These are phyloP conservation scores for Leptinotarsa juncta DNA, from an alignment of 2,888 invertebrate genomes.

Conservation along the genomic window DNA sequence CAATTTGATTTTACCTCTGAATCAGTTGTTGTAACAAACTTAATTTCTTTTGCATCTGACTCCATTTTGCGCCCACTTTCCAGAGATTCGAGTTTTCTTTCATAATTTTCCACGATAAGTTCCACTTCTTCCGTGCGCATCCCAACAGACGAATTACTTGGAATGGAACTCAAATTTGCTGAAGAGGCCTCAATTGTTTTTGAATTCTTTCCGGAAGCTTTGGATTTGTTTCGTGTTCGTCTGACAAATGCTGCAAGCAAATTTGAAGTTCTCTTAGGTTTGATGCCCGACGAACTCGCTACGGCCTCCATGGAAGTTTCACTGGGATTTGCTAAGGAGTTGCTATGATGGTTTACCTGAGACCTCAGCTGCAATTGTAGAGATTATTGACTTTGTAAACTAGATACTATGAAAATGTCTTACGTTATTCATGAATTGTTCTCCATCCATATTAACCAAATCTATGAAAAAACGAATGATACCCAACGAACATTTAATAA, in stretches of 20 bases:
- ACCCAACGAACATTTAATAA: background rate
- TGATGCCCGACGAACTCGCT: constrained; percentile 38
- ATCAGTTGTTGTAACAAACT: constrained; percentile 30
- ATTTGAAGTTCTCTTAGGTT: constrained; percentile 45
- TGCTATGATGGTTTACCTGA: constrained; percentile 1
- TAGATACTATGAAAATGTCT: background rate
- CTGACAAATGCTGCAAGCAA: constrained; percentile 46
- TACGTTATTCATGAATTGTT: constrained; percentile 35
- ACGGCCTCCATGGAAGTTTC: background rate
- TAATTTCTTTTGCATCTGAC: constrained; percentile 11
- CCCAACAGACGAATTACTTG: constrained; percentile 44
- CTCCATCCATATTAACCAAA: constrained; percentile 26
- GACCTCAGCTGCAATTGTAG: background rate
- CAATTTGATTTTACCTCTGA: constrained; percentile 42
- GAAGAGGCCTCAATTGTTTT: constrained; percentile 29
- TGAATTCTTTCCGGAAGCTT: constrained; percentile 24
- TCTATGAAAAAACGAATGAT: background rate
- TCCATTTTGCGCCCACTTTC: background rate
- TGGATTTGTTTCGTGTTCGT: constrained; percentile 39
- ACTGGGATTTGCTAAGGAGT: constrained; percentile 7
- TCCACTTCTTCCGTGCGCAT: constrained; percentile 43
- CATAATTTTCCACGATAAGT: constrained; percentile 41
- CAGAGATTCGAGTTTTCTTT: constrained; percentile 33
- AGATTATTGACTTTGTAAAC: background rate
- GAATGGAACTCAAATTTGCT: constrained; percentile 34